phyloP scores from a whole-genome alignment of 2,888 invertebrate species.

The Phyllotreta cruciferae region DNA sequence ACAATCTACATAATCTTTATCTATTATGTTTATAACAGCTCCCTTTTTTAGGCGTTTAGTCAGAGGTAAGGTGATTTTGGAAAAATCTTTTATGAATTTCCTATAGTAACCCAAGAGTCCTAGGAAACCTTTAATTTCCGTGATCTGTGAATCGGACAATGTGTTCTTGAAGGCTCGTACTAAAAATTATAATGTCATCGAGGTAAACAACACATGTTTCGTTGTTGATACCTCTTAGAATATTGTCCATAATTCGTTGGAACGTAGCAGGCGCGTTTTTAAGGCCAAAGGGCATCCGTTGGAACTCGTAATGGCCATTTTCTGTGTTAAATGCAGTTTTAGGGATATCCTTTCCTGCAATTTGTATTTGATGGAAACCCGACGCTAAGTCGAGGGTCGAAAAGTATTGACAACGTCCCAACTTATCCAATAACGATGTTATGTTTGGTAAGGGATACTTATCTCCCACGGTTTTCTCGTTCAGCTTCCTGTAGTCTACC shows the following conservation, averaged over 20 bases:
- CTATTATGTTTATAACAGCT: too few relatives aligned
- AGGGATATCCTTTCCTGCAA: constrained; percentile 16
- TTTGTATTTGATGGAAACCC: constrained; percentile 37
- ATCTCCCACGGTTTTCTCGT: constrained; percentile 19
- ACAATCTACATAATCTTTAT: not conserved
- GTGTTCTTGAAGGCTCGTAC: too few relatives aligned
- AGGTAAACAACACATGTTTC: constrained; percentile 28
- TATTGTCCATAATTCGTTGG: constrained; percentile 30
- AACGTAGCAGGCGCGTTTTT: constrained; percentile 34
- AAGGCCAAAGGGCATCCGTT: constrained; percentile 30
- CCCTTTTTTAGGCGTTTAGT: too few relatives aligned
- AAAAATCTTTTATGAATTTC: too few relatives aligned
- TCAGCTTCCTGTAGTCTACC: constrained; percentile 20
- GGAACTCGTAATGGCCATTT: constrained; percentile 24
- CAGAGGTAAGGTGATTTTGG: too few relatives aligned
- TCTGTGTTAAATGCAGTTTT: constrained; percentile 33
- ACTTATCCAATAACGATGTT: constrained; percentile 16
- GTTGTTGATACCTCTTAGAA: constrained; percentile 30
- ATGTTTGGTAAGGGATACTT: constrained; percentile 21
- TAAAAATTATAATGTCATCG: too few relatives aligned
- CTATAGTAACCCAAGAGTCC: constrained; percentile 3
- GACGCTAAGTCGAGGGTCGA: constrained; percentile 21
- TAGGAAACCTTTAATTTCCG: constrained; percentile 21
- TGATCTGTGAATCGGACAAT: not conserved
- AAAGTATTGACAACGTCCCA: constrained; percentile 17